phyloP scores from a whole-genome alignment of 2,888 invertebrate species.

The Dorcus hopei region DNA sequence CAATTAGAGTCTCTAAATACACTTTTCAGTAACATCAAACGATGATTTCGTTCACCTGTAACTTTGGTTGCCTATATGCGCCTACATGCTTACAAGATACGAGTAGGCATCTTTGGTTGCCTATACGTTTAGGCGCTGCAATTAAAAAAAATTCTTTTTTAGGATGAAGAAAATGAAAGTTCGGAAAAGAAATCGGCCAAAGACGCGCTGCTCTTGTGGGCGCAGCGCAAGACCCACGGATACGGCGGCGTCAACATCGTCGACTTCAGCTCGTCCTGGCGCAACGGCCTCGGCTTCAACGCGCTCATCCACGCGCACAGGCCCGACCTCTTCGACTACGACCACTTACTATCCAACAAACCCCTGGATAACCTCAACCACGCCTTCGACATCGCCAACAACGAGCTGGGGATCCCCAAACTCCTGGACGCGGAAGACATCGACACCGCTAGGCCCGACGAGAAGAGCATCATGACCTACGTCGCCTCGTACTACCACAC shows the following conservation, averaged over 20 bases:
- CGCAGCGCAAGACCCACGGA: slow-evolving; percentile 95
- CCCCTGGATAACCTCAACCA: slow-evolving; percentile 96
- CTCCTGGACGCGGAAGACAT: slow-evolving; percentile 96
- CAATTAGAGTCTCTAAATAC: too few relatives aligned
- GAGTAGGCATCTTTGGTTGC: too few relatives aligned
- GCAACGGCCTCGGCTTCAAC: slow-evolving; percentile 95
- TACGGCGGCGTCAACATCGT: slow-evolving; percentile 86
- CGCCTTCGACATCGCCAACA: slow-evolving; percentile 94
- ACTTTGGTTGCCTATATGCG: too few relatives aligned
- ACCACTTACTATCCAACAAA: slow-evolving; percentile 71
- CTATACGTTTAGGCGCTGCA: too few relatives aligned
- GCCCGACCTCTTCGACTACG: slow-evolving; percentile 91
- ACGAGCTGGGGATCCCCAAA: slow-evolving; percentile 87
- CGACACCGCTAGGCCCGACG: slow-evolving; percentile 90
- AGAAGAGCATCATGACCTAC: slow-evolving; percentile 98
- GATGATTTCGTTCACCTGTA: too few relatives aligned
- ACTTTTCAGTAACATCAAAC: too few relatives aligned
- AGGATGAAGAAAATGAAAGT: slow-evolving; percentile 94
- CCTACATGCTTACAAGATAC: too few relatives aligned
- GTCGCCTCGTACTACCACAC: slow-evolving; percentile 99
- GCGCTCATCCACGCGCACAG: slow-evolving; percentile 97
- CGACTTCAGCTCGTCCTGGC: slow-evolving; percentile 92
- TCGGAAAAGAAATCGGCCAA: slow-evolving; percentile 98
- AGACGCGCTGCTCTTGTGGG: slow-evolving; percentile 97
- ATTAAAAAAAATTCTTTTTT: slow-evolving; percentile 6